Evolutionary conservation across 2,113 vertebrate genomes (phyloP), one percentile per base, ranked within the genome.

Genomic region (Corynorhinus townsendii): DNA sequence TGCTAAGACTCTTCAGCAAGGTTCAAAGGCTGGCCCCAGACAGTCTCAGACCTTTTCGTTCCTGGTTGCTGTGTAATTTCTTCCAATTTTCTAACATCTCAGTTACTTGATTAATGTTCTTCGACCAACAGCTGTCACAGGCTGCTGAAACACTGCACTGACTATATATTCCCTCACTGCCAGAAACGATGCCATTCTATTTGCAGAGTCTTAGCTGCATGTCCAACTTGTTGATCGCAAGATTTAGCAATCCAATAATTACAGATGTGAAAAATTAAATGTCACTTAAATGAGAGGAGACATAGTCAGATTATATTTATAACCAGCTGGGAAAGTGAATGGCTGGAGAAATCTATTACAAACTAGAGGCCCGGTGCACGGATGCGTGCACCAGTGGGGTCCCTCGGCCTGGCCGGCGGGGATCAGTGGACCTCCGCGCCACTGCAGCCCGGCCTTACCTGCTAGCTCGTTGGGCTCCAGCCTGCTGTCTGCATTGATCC

Each of bases 171-270:
- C 40, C 59, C 69, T 81, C 24, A 30, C 76, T 93, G 59, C 72
- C 95, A 93, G 72, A 92, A 93, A 94, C 10, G 24, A 81, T 87
- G 52, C 33, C 40, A 62, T 54, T 86, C 68, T 94, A 95, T 96
- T 86, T 96, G 80, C 64, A 47, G 86, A 97, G 33, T 80, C 89
- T 91, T 59, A 91, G 69, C 35, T 64, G 28, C 92, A 95, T 54
- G 75, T 64, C 77, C 79, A 95, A 85, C 83, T 87, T 91, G 86
- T 69, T 86, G 95, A 89, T 71, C 22, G 1, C 64, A 91, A 92
- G 77, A 95, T 89, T 93, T 94, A 95, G 91, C 43, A 69, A 80
- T 85, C 92, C 94, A 87, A 84, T 96, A 95, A 94, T 87, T 94
- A 86, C 10, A 95, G 28, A 84, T 54, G 40, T 93, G 52, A 94